Conservation (phyloP, 2,888 invertebrate species). For the Tenodera sinensis region DNA sequence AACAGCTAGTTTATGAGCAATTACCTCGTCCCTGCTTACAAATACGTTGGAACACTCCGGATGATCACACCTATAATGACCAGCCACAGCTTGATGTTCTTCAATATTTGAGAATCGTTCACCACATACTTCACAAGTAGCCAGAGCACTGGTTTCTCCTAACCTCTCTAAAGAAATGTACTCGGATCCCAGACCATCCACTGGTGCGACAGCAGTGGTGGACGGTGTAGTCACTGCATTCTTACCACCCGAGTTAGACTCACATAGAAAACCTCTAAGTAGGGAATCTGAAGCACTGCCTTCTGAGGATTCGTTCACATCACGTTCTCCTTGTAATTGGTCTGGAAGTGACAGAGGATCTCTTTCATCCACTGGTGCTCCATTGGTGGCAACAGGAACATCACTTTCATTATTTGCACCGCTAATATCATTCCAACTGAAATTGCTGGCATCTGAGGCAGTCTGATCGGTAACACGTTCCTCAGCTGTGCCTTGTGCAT, state of each 20-base stretch:
- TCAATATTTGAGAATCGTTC: slow-evolving; percentile 41
- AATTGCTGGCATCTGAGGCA: slow-evolving; percentile 1
- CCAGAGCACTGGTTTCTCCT: slow-evolving; percentile 50
- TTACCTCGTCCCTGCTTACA: slow-evolving; percentile 32
- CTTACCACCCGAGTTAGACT: neutral
- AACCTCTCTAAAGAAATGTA: slow-evolving; percentile 62
- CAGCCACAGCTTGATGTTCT: slow-evolving; percentile 44
- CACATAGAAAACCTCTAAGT: slow-evolving; percentile 25
- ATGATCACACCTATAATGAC: slow-evolving; percentile 52
- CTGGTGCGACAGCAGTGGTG: neutral
- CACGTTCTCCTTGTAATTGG: slow-evolving; percentile 37
- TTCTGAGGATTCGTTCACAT: neutral
- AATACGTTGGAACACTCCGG: slow-evolving; percentile 43
- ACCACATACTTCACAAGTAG: slow-evolving; percentile 58
- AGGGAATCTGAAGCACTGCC: slow-evolving; percentile 22
- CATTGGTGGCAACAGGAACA: neutral
- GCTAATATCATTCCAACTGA: slow-evolving; percentile 2
- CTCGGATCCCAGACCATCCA: slow-evolving; percentile 43
- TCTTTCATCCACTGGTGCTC: slow-evolving; percentile 33
- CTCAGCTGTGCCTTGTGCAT: neutral
- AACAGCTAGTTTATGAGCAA: slow-evolving; percentile 31
- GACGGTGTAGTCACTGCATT: neutral
- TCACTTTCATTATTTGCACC: neutral
- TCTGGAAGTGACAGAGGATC: slow-evolving; percentile 44
- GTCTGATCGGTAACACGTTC: neutral